Conservation (phyloP, 2,888 invertebrate genomes). For the Diarsia mendica region DNA sequence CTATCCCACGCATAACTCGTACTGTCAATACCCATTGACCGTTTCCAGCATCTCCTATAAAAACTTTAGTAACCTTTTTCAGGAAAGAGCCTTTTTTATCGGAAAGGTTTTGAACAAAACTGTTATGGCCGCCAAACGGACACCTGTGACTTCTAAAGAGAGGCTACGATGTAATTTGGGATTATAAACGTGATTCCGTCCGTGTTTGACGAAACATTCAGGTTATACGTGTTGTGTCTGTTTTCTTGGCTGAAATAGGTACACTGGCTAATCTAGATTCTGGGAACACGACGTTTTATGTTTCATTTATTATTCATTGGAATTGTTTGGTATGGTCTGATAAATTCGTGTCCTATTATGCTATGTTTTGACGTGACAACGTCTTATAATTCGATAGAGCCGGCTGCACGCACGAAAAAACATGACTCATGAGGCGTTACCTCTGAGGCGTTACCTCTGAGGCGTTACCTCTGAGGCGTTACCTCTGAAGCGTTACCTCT, state of each 20-base stretch:
- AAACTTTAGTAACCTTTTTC: slow-evolving; percentile 55
- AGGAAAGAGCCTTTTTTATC: slow-evolving; percentile 56
- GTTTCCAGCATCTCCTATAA: slow-evolving; percentile 48
- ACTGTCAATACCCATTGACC: slow-evolving; percentile 41
- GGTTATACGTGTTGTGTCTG: slow-evolving; percentile 23
- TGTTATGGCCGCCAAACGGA: slow-evolving; percentile 59
- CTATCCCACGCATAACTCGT: slow-evolving; percentile 33
- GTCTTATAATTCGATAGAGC: too few species aligned
- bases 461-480: too few species aligned
- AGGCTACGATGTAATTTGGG: slow-evolving; percentile 45
- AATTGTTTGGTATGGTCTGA: slow-evolving; percentile 8
- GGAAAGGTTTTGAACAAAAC: slow-evolving; percentile 59
- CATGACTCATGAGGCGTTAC: too few species aligned
- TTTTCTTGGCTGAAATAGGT: neutral
- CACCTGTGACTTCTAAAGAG: slow-evolving; percentile 64
- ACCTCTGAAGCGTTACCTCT: too few species aligned
- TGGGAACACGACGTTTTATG: neutral
- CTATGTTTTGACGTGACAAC: too few species aligned
- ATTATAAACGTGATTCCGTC: slow-evolving; percentile 33
- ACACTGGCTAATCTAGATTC: slow-evolving; percentile 16
- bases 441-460: too few species aligned
- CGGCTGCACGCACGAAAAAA: too few species aligned
- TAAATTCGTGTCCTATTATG: neutral
- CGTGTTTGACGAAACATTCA: slow-evolving; percentile 20
- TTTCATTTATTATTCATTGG: slow-evolving; percentile 38